These are phyloP conservation scores for Leptobrachium ailaonicum DNA, from an alignment of 2,113 vertebrate species.

Conservation along the genomic window DNA sequence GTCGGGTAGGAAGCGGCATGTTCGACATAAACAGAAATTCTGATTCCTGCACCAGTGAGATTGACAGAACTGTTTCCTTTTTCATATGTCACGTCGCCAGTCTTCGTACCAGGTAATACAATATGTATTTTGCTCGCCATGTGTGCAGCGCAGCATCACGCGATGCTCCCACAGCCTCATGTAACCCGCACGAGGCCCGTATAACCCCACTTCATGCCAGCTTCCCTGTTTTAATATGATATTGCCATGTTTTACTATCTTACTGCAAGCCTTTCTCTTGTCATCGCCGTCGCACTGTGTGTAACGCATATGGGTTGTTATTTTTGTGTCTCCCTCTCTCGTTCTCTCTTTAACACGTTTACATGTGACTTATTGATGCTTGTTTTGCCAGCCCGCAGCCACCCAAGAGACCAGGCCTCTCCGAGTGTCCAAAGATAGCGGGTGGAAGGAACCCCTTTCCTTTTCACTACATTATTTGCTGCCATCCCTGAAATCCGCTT, in stretches of 20 bases:
- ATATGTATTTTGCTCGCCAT: slow-evolving; percentile 31
- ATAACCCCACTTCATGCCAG: slow-evolving; percentile 4
- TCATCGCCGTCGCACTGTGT: not conserved
- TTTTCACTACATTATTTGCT: not conserved
- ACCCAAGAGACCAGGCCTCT: slow-evolving; percentile 24
- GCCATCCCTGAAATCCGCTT: not conserved
- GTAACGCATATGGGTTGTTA: not conserved
- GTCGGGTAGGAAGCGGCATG: too few species aligned
- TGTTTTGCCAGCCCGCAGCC: slow-evolving; percentile 36
- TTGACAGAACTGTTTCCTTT: slow-evolving; percentile 56
- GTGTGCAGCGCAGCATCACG: slow-evolving; percentile 16
- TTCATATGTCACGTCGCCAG: slow-evolving; percentile 64
- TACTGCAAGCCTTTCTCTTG: not conserved
- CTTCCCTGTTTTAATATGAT: slow-evolving; percentile 8
- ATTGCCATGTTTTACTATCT: too few species aligned
- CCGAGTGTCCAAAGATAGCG: slow-evolving; percentile 37
- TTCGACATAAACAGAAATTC: too few species aligned
- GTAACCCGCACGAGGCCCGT: not conserved
- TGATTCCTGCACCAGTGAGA: not conserved
- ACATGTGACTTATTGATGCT: slow-evolving; percentile 31
- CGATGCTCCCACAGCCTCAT: not conserved
- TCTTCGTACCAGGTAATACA: slow-evolving; percentile 80
- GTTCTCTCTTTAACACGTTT: not conserved
- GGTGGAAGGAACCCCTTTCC: slow-evolving; percentile 4
- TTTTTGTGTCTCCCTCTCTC: not conserved